Conservation (phyloP, 2,797 vertebrate genomes). For the Pseudopleuronectes americanus region DNA sequence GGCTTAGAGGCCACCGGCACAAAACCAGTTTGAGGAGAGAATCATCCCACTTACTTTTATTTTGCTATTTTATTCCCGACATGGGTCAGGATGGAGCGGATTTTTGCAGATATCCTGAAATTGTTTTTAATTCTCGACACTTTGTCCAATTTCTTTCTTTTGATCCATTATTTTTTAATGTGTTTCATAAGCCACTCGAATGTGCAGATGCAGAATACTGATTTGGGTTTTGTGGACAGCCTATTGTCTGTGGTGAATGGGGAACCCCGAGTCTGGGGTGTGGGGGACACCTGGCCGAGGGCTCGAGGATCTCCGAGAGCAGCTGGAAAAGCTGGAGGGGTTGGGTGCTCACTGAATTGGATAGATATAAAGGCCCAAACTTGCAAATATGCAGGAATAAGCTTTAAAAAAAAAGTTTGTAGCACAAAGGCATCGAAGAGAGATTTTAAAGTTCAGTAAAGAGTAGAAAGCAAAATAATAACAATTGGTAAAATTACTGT, state of each 20-base stretch:
- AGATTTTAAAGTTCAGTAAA: background rate
- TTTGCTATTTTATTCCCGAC: no score
- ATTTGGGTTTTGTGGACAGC: conserved; percentile 49
- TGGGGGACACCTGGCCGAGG: conserved; percentile 77
- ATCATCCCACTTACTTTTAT: background rate
- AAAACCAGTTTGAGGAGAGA: background rate
- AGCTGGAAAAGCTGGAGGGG: conserved; percentile 70
- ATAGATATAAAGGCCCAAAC: no score
- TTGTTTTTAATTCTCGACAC: no score
- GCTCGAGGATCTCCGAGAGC: conserved; percentile 67
- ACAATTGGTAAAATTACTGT: no score
- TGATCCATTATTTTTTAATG: conserved; percentile 19
- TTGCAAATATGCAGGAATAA: no score
- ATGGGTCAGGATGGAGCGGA: background rate
- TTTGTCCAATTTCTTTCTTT: background rate
- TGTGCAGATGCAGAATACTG: conserved; percentile 67
- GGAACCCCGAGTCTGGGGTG: conserved; percentile 43
- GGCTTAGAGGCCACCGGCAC: conserved; percentile 17
- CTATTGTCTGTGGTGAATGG: conserved; percentile 73
- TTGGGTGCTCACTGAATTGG: background rate
- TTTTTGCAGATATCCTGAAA: no score
- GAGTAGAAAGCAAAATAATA: background rate
- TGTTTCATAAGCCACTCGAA: conserved; percentile 34
- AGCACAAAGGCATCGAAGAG: no score
- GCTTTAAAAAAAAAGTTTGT: background rate